Base-by-base conservation (phyloP, 2,888 invertebrate species). In the Galerucella calmariensis region DNA sequence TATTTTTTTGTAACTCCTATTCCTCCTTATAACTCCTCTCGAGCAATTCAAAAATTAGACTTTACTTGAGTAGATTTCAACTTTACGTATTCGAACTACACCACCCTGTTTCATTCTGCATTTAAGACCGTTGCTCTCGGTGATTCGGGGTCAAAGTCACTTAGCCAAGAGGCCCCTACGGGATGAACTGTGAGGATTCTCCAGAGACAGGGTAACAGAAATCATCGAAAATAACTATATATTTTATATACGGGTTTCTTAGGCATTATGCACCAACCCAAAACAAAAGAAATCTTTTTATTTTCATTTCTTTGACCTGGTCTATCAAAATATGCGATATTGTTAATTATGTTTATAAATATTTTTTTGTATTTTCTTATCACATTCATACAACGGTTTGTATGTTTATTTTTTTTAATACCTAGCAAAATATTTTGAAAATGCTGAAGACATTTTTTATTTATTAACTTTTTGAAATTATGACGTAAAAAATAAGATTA, bases 111-210 rank as follows among this genome's bases (percentile, higher is more conserved):
- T 56, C 5, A 16, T 41, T 16, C 16, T 53, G 16, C 44, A 53
- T 16, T 16, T 46, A 44, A 69, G 10, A 12, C 75, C 72, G 75
- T 69, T 44, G 12, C 51, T 51, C 24, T 46, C 58, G 11, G 44
- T 44, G 56, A 48, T 41, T 24, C 56, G 62, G 63, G 51, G 20
- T 35, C 59, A 65, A 63, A 44, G 59, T 27, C 41, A 69, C 73
- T 71, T 56, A 16, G 20, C 56, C 20, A 66, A 51, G 84, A 82
- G 84, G 84, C 84, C 84, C 83, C 84, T 81, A 80, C 84, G 83
- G 84, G 84, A 84, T 84, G 81, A 83, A 84, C 83, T 81, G 81
- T 77, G 81, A 83, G 82, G 83, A 84, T 84, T 82, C 82, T 83
- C 80, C 79, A 76, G 75, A 77, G 77, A 77, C 84, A 84, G 84